These are phyloP conservation scores for Tetragnatha versicolor DNA, from an alignment of 1,140 invertebrate genomes.

Conservation along the genomic window DNA sequence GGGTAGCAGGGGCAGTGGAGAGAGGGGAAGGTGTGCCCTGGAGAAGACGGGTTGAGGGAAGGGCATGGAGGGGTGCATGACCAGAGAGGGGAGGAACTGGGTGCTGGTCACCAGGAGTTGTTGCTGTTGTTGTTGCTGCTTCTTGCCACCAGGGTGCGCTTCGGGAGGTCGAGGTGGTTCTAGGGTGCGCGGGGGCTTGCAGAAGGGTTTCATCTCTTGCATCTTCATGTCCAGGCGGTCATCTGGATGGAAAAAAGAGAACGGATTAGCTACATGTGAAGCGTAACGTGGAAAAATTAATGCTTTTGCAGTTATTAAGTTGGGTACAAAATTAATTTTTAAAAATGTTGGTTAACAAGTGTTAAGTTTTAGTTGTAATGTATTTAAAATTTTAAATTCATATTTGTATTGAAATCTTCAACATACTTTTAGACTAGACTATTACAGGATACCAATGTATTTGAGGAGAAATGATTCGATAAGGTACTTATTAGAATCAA, in stretches of 20 bases:
- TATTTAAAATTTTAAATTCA: too few species aligned
- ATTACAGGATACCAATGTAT: too few species aligned
- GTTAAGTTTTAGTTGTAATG: too few species aligned
- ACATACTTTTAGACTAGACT: too few species aligned
- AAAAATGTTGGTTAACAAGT: too few species aligned
- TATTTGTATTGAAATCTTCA: too few species aligned
- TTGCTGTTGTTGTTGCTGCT: slow-evolving; percentile 17
- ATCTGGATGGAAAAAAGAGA: slow-evolving; percentile 18
- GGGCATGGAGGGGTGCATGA: slow-evolving; percentile 40
- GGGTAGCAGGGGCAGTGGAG: slow-evolving; percentile 42
- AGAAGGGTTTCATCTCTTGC: slow-evolving; percentile 48
- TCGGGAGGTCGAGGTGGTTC: slow-evolving; percentile 4
- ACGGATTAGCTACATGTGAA: too few species aligned
- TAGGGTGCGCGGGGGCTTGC: neutral
- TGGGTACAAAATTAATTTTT: too few species aligned
- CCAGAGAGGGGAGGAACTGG: slow-evolving; percentile 32
- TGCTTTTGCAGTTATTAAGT: too few species aligned
- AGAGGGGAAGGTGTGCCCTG: slow-evolving; percentile 44
- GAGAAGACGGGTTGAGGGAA: slow-evolving; percentile 46
- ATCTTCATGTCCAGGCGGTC: slow-evolving; percentile 48
- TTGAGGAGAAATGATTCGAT: too few species aligned
- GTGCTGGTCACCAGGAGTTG: slow-evolving; percentile 10
- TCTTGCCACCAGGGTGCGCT: slow-evolving; percentile 38
- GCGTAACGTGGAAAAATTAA: too few species aligned
- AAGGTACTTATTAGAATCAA: too few species aligned